A percentile compares a stretch with the other conserved stretches of the same genome.
These are phyloP conservation scores for Narcine bancroftii DNA, from an alignment of 2,113 vertebrate species.

Conservation along the genomic window DNA sequence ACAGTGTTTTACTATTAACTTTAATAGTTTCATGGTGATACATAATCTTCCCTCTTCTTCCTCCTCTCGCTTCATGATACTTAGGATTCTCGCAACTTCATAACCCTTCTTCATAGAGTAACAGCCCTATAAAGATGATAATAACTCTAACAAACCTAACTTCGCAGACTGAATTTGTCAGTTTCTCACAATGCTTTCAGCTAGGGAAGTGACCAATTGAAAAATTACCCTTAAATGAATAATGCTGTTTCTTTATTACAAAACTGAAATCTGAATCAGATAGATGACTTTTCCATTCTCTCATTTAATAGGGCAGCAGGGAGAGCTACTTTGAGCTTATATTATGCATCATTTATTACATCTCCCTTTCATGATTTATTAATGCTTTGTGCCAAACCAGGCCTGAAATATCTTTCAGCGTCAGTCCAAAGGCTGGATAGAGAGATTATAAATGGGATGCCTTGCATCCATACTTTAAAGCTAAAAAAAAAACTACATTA, in stretches of 20 bases:
- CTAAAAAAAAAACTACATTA: not conserved
- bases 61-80: not conserved
- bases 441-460: not conserved
- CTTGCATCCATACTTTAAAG: not conserved
- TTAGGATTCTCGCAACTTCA: too few species aligned
- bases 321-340: not conserved
- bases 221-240: not conserved
- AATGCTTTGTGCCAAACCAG: not conserved
- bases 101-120: too few species aligned
- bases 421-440: not conserved
- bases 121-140: not conserved
- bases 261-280: not conserved
- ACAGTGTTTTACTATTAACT: too few species aligned
- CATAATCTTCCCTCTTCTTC: too few species aligned
- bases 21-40: too few species aligned
- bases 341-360: not conserved
- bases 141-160: not conserved
- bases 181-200: not conserved
- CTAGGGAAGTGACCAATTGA: not conserved
- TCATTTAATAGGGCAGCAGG: conserved; percentile 10
- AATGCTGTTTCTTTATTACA: not conserved
- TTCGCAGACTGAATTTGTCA: not conserved
- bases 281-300: not conserved
- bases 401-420: not conserved
- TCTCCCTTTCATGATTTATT: not conserved